phyloP scores from a whole-genome alignment of 2,888 invertebrate species.

The Teinopalpus imperialis region DNA sequence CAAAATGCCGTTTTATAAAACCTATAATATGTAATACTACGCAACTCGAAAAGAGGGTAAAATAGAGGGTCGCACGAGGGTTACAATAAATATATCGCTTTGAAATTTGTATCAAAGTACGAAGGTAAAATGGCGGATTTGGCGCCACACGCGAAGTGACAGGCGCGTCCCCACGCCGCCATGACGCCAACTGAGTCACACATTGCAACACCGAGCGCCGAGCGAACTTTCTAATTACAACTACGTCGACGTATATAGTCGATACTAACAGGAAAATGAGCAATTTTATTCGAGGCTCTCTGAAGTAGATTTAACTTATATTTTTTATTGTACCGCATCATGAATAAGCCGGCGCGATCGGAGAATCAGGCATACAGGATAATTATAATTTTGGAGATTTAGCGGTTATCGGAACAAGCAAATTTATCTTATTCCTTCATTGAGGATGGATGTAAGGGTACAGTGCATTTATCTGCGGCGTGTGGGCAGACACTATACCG shows the following conservation, averaged over 20 bases:
- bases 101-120: conserved; percentile 26
- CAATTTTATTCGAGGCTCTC: conserved; percentile 22
- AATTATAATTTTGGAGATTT: too few relatives aligned
- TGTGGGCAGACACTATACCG: too few relatives aligned
- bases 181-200: conserved; percentile 25
- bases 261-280: conserved; percentile 18
- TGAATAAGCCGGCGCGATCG: too few relatives aligned
- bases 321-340: too few relatives aligned
- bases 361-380: too few relatives aligned
- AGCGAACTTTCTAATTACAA: conserved; percentile 32
- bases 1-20: conserved; percentile 29
- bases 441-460: too few relatives aligned
- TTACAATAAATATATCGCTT: conserved; percentile 29
- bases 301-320: too few relatives aligned
- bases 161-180: conserved; percentile 34
- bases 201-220: conserved; percentile 23
- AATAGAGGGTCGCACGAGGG: conserved; percentile 27
- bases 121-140: conserved; percentile 28
- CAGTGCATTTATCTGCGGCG: too few relatives aligned
- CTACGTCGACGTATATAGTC: neutral
- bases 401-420: too few relatives aligned
- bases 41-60: conserved; percentile 31
- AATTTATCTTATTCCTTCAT: too few relatives aligned
- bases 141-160: conserved; percentile 42
- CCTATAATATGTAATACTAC: conserved; percentile 33